Base-by-base conservation (phyloP, 2,888 invertebrate species). In the Busseola fusca region DNA sequence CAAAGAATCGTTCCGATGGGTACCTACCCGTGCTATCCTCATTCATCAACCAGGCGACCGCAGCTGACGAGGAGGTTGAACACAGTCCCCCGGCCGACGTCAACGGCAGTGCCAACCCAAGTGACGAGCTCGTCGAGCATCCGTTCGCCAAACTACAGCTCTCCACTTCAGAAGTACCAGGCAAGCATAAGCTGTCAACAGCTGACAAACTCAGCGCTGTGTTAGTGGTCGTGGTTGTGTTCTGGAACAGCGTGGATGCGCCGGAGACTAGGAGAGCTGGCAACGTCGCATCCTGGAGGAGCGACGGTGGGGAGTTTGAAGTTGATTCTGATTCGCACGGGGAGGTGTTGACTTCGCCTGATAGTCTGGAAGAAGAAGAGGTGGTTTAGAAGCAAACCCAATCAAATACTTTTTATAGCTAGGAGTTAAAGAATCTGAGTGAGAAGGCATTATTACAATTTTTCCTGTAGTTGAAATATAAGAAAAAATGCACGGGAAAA, bases 271-370 rank as follows among this genome's bases (percentile, higher is more conserved):
- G 88, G 62, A 95, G 91, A 68, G 94, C 93, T 76, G 95, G 95
- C 70, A 95, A 89, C 71, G 93, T 86, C 75, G 91, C 93, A 91
- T 95, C 95, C 81, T 95, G 95, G 37, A 95, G 92, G 48, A 95
- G 82, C 27, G 94, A 93, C 63, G 93, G 94, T 42, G 97, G 97
- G 12, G 97, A 96, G 82, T 96, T 96, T 78, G 97, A 97, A 16
- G 96, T 96, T 30, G 96, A 97, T 86, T 96, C 96, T 40, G 96
- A 96, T 89, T 96, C 96, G 90, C 96, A 96, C 14, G 97, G 97
- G 85, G 97, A 95, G 84, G 95, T 86, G 92, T 95, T 94, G 93
- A 93, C 88, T 87, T 95, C 95, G 78, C 91, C 91, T 81, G 96
- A 95, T 85, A 96, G 87, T 89, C 96, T 96, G 92, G 1, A 92